Evolutionary conservation across 1,140 invertebrate genomes (phyloP).

Genomic region (Drosophila gunungcola): DNA sequence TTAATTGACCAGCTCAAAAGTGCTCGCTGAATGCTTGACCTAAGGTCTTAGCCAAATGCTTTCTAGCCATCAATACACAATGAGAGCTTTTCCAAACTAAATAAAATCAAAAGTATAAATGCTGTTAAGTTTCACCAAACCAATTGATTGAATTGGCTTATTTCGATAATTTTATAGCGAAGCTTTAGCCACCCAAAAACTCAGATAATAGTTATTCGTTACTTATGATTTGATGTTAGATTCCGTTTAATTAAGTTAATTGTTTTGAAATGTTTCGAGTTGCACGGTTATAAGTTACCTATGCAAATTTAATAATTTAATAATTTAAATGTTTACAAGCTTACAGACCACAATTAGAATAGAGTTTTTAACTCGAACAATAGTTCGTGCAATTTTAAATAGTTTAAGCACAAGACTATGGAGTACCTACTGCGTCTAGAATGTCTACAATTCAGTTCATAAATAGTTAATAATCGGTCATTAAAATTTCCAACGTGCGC

Average conservation of each 20-base stretch:
- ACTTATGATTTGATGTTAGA: background rate
- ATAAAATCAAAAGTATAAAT: background rate
- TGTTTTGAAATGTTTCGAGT: too few relatives aligned
- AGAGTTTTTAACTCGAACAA: too few relatives aligned
- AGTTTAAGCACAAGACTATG: background rate
- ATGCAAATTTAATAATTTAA: background rate
- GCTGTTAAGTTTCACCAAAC: background rate
- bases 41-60: background rate
- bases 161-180: background rate
- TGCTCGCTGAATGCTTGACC: slow-evolving; percentile 10
- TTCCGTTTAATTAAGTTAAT: too few relatives aligned
- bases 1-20: slow-evolving; percentile 36
- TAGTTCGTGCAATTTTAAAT: slow-evolving; percentile 7
- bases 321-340: background rate
- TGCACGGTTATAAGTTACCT: too few relatives aligned
- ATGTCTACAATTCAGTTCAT: slow-evolving; percentile 6
- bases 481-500: slow-evolving; percentile 9
- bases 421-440: background rate
- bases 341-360: background rate
- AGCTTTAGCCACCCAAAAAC: background rate
- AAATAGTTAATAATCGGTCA: slow-evolving; percentile 32
- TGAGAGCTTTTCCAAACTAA: background rate
- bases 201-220: background rate
- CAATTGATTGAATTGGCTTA: background rate
- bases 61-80: slow-evolving; percentile 1